A percentile compares a stretch with the other conserved stretches of the same genome.
Evolutionary conservation across 2,113 vertebrate genomes (phyloP).

Genomic region (Octodon degus): DNA sequence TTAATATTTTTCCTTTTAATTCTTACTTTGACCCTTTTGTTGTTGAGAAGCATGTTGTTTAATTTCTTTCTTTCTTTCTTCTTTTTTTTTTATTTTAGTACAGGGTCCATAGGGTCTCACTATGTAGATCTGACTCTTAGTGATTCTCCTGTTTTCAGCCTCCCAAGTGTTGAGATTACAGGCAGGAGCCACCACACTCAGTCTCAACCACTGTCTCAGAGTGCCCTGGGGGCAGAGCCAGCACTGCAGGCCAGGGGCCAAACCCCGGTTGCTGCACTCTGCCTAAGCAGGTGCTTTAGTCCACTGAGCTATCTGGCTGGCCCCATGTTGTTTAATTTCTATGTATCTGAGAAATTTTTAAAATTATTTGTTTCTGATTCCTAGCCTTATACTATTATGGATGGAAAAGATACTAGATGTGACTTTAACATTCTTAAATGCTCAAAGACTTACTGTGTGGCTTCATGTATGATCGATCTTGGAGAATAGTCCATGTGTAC

Average conservation of each 20-base stretch:
- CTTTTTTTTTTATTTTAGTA: too few relatives aligned
- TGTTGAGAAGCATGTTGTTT: not conserved
- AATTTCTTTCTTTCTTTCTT: not conserved
- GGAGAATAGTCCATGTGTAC: not conserved
- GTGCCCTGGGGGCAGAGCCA: too few relatives aligned
- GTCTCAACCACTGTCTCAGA: too few relatives aligned
- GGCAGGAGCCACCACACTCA: too few relatives aligned
- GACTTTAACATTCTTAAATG: not conserved
- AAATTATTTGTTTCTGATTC: not conserved
- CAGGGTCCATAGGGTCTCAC: too few relatives aligned
- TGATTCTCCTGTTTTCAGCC: too few relatives aligned
- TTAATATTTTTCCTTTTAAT: not conserved
- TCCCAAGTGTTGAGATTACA: too few relatives aligned
- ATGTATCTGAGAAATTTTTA: not conserved
- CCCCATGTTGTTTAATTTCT: not conserved
- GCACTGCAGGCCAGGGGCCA: too few relatives aligned
- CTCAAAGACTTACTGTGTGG: not conserved
- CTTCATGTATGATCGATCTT: not conserved
- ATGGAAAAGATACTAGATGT: not conserved
- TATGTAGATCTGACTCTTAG: too few relatives aligned
- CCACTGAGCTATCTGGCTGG: too few relatives aligned
- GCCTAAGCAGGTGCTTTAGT: too few relatives aligned
- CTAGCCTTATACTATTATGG: not conserved
- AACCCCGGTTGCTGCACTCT: too few relatives aligned
- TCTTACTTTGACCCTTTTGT: not conserved